phyloP scores from a whole-genome alignment of 30 jellyfish, hydroid and myxozoan species.

The Pseudorhiza aurosa region DNA sequence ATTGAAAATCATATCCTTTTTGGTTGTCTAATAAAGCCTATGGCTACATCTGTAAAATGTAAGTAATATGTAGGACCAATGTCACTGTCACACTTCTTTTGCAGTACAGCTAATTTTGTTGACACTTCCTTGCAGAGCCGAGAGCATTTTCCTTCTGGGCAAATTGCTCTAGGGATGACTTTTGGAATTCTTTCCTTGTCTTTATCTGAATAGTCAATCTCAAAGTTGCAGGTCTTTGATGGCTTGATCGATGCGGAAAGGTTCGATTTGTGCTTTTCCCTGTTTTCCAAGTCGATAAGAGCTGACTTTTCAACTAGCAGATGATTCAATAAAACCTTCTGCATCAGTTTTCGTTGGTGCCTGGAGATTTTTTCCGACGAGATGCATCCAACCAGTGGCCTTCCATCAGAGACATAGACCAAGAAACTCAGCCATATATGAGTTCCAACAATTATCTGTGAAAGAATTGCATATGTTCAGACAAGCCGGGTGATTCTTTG shows the following conservation, averaged over 20 bases:
- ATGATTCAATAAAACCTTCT: not conserved
- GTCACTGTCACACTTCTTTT: conserved; percentile 11
- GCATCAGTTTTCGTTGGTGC: not conserved
- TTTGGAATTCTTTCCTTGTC: conserved; percentile 41
- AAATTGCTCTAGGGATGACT: conserved; percentile 19
- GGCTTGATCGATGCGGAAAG: conserved; percentile 12
- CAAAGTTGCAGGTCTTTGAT: conserved; percentile 9
- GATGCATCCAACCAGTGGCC: not conserved
- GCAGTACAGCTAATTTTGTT: not conserved
- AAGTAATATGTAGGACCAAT: not conserved
- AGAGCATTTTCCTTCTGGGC: conserved; percentile 34
- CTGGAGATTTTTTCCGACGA: not conserved
- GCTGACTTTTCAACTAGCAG: not conserved
- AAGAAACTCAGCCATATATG: too few species aligned
- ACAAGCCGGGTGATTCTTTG: too few species aligned
- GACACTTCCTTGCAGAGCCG: conserved; percentile 11
- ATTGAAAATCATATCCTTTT: not conserved
- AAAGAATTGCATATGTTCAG: too few species aligned
- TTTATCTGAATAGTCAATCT: conserved; percentile 22
- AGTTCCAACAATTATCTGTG: too few species aligned
- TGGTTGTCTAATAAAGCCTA: conserved; percentile 20
- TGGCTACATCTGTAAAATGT: not conserved
- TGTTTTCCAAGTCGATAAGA: not conserved
- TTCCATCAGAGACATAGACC: not conserved
- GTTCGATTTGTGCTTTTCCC: not conserved